A percentile compares a stretch with the other conserved stretches of the same genome.
These are phyloP conservation scores for Cygnus olor DNA, from an alignment of 2,797 vertebrate species.

Conservation along the genomic window DNA sequence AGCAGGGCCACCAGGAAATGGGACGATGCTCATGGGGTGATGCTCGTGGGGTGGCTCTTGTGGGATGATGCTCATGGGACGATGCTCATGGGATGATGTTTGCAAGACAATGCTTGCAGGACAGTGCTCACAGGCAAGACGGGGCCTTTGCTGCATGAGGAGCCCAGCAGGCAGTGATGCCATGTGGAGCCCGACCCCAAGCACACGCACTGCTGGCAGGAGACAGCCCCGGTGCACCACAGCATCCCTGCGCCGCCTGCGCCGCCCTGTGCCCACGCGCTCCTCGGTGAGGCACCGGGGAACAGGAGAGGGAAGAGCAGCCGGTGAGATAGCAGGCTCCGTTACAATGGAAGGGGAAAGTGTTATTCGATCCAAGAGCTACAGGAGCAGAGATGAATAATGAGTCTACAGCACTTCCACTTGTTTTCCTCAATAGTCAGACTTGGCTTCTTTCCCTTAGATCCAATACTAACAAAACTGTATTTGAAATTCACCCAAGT, in stretches of 20 bases:
- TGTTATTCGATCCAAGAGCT: slow-evolving; percentile 53
- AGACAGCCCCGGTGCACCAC: background rate
- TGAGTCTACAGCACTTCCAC: slow-evolving; percentile 43
- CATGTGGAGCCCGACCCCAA: too few species aligned
- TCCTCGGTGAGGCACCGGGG: background rate
- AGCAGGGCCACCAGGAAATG: rapidly evolving
- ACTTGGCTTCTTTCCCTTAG: slow-evolving; percentile 75
- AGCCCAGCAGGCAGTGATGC: too few species aligned
- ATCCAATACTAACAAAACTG: slow-evolving; percentile 67
- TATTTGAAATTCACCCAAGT: slow-evolving; percentile 73
- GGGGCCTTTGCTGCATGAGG: background rate
- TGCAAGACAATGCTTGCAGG: background rate
- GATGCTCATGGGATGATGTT: background rate
- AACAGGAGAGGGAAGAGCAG: background rate
- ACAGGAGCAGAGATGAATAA: slow-evolving; percentile 36
- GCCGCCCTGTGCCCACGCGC: background rate
- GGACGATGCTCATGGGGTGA: background rate
- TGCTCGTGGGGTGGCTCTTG: rapidly evolving
- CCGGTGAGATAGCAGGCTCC: background rate
- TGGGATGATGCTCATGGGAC: rapidly evolving
- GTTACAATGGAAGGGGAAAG: background rate
- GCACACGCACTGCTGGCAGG: too few species aligned
- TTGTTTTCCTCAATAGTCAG: slow-evolving; percentile 67
- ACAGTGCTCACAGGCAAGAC: background rate
- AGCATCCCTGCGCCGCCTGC: background rate